Conservation (phyloP, 2,797 vertebrate genomes). For the Sparidentex hasta region DNA sequence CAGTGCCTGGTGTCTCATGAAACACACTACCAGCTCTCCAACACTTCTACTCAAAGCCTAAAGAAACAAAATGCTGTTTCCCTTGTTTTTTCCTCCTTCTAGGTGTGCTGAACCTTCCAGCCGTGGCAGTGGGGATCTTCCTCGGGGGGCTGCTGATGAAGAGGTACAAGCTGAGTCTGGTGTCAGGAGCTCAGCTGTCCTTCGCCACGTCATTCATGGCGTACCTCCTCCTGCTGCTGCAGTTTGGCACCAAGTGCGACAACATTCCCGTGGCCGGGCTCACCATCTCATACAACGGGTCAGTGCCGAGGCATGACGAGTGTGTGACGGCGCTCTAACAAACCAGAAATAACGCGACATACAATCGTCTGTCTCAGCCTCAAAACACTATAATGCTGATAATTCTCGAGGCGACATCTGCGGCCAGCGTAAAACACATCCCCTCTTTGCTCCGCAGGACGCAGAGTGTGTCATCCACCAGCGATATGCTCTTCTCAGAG, state of each 20-base stretch:
- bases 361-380: neutral
- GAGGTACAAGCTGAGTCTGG: slow-evolving; percentile 86
- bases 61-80: neutral
- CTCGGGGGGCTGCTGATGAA: slow-evolving; percentile 90
- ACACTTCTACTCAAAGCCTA: neutral
- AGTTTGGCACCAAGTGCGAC: slow-evolving; percentile 87
- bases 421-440: neutral
- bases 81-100: neutral
- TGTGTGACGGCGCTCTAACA: neutral
- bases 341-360: neutral
- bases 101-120: slow-evolving; percentile 88
- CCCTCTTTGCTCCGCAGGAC: slow-evolving; percentile 79
- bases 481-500: slow-evolving; percentile 78
- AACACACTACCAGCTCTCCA: too few relatives aligned
- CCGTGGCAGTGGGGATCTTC: slow-evolving; percentile 87
- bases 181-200: slow-evolving; percentile 87
- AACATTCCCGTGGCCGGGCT: slow-evolving; percentile 87
- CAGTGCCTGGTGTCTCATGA: too few relatives aligned
- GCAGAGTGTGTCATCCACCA: slow-evolving; percentile 67
- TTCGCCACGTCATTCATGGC: slow-evolving; percentile 83
- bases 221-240: slow-evolving; percentile 84
- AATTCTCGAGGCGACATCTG: neutral
- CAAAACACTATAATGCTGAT: neutral
- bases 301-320: slow-evolving; percentile 44
- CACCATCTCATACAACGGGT: slow-evolving; percentile 89